These are phyloP conservation scores for Heliconius hermathena DNA, from an alignment of 1,140 invertebrate genomes.

Conservation along the genomic window DNA sequence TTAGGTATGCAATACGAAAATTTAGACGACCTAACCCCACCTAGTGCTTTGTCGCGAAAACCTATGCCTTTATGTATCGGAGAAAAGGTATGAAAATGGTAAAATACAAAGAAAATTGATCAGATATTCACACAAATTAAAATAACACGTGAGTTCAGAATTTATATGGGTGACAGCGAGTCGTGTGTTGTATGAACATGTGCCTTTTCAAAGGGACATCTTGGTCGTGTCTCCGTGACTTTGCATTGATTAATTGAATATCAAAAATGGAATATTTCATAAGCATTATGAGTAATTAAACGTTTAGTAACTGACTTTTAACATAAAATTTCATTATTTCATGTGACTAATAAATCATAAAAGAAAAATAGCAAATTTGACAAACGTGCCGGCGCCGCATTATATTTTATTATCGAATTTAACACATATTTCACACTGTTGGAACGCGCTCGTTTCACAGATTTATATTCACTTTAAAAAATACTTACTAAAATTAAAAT, in stretches of 20 bases:
- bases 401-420: constrained; percentile 61
- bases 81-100: constrained; percentile 26
- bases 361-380: constrained; percentile 72
- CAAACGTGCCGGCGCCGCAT: constrained; percentile 79
- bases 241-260: constrained; percentile 47
- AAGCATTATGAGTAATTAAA: not conserved
- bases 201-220: constrained; percentile 68
- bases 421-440: constrained; percentile 70
- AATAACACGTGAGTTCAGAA: constrained; percentile 38
- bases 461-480: constrained; percentile 72
- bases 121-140: constrained; percentile 39
- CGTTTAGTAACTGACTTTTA: not conserved
- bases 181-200: constrained; percentile 65
- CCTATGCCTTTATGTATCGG: constrained; percentile 58
- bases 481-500: constrained; percentile 80
- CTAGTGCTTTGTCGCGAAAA: constrained; percentile 60
- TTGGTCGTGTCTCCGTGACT: constrained; percentile 60
- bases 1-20: constrained; percentile 43
- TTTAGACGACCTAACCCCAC: constrained; percentile 73
- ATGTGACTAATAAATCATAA: constrained; percentile 54
- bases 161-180: constrained; percentile 37
- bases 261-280: constrained; percentile 12
- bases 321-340: constrained; percentile 47
- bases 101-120: constrained; percentile 28
- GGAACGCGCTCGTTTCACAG: constrained; percentile 62